These are phyloP conservation scores for Sterna hirundo DNA, from an alignment of 2,113 vertebrate species.

Conservation along the genomic window DNA sequence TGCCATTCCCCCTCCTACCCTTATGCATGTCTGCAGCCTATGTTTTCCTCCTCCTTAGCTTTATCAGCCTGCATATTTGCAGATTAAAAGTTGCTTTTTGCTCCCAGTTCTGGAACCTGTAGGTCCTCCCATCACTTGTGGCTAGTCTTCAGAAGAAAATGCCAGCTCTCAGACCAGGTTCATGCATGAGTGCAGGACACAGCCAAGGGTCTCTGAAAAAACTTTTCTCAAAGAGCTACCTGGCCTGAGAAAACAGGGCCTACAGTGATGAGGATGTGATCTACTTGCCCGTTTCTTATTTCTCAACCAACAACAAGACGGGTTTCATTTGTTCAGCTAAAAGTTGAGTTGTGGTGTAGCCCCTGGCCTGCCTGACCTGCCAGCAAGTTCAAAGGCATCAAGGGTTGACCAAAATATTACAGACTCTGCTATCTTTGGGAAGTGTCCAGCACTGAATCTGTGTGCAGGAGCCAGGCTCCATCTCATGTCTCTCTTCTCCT, in stretches of 20 bases:
- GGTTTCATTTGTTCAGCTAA: background rate
- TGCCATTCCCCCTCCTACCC: background rate
- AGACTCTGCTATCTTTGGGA: background rate
- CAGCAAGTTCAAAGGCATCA: background rate
- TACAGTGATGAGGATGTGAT: background rate
- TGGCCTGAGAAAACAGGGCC: background rate
- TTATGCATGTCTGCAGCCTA: accelerated
- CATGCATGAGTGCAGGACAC: background rate
- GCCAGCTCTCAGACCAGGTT: background rate
- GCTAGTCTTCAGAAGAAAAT: background rate
- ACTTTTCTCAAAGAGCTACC: background rate
- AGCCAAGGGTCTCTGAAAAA: background rate
- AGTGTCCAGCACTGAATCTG: background rate
- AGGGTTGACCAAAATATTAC: background rate
- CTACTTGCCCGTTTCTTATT: background rate
- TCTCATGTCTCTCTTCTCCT: slow-evolving; percentile 4
- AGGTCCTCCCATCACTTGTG: background rate
- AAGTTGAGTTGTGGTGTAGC: background rate
- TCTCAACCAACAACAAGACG: accelerated
- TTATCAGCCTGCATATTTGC: background rate
- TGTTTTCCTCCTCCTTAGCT: background rate
- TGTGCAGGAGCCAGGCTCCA: background rate
- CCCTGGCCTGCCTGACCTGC: background rate
- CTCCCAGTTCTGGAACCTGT: background rate
- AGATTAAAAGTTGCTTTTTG: background rate